Conservation (phyloP, 2,888 invertebrate genomes). For the Hedya salicella region DNA sequence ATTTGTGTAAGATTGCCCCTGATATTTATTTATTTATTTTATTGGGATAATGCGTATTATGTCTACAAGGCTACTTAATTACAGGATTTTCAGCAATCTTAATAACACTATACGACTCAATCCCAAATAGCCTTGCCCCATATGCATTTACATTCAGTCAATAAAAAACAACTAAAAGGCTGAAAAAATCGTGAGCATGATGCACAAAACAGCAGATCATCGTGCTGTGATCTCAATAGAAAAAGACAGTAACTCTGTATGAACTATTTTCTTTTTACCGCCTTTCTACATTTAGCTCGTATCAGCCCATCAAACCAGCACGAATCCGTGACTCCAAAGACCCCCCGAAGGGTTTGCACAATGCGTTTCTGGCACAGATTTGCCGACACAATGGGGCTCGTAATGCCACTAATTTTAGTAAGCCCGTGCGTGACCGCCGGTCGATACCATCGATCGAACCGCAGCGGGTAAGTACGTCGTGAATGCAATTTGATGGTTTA, state of each 20-base stretch:
- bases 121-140: too few species aligned
- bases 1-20: too few species aligned
- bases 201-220: too few species aligned
- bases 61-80: too few species aligned
- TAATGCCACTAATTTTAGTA: slow-evolving; percentile 25
- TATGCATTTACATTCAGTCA: too few species aligned
- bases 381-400: slow-evolving; percentile 10
- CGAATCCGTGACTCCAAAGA: not conserved
- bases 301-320: not conserved
- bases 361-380: slow-evolving; percentile 1
- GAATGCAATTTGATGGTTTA: slow-evolving; percentile 5
- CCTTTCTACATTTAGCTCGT: not conserved
- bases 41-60: too few species aligned
- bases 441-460: slow-evolving; percentile 12
- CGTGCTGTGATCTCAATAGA: too few species aligned
- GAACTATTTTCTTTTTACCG: not conserved
- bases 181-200: too few species aligned
- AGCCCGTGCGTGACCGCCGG: slow-evolving; percentile 11
- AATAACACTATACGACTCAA: too few species aligned
- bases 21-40: too few species aligned
- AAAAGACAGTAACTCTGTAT: not conserved
- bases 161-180: too few species aligned
- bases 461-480: not conserved
- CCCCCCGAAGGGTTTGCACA: not conserved
- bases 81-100: too few species aligned